Conservation (phyloP, 1,140 invertebrate genomes). For the Cydia amplana region DNA sequence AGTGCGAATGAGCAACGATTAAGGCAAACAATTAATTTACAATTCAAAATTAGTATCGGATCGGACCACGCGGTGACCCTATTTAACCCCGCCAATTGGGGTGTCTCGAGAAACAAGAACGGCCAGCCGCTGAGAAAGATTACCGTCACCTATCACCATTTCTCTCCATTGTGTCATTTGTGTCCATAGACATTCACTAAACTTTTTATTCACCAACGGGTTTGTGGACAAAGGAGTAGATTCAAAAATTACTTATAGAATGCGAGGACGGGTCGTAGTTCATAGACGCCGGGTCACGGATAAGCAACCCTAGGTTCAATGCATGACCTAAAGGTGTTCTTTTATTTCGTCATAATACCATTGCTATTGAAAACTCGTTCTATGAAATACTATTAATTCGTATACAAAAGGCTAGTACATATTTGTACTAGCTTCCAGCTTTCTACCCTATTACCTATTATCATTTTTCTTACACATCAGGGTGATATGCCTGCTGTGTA, state of each 20-base stretch:
- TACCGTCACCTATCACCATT: slow-evolving; percentile 78
- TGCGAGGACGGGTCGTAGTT: slow-evolving; percentile 17
- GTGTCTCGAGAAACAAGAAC: slow-evolving; percentile 60
- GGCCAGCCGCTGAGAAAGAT: slow-evolving; percentile 66
- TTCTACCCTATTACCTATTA: background rate
- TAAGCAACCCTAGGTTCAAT: slow-evolving; percentile 9
- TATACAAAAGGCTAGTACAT: slow-evolving; percentile 15
- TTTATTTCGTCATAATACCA: slow-evolving; percentile 15
- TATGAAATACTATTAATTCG: slow-evolving; percentile 15
- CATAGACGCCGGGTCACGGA: slow-evolving; percentile 18
- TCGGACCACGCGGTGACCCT: slow-evolving; percentile 60
- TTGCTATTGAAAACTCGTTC: slow-evolving; percentile 11
- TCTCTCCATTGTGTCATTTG: slow-evolving; percentile 70
- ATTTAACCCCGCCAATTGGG: slow-evolving; percentile 67
- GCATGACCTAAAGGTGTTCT: slow-evolving; percentile 29
- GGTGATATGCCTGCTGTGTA: background rate
- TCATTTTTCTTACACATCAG: background rate
- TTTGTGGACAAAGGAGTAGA: slow-evolving; percentile 41
- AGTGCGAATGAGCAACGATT: slow-evolving; percentile 35
- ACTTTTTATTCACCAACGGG: slow-evolving; percentile 67
- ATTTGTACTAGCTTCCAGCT: background rate
- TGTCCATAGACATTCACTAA: slow-evolving; percentile 62
- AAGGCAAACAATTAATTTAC: slow-evolving; percentile 57
- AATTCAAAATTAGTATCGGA: slow-evolving; percentile 62
- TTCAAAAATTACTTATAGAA: slow-evolving; percentile 14